Conservation (phyloP, 2,113 vertebrate genomes). For the Plecotus auritus region DNA sequence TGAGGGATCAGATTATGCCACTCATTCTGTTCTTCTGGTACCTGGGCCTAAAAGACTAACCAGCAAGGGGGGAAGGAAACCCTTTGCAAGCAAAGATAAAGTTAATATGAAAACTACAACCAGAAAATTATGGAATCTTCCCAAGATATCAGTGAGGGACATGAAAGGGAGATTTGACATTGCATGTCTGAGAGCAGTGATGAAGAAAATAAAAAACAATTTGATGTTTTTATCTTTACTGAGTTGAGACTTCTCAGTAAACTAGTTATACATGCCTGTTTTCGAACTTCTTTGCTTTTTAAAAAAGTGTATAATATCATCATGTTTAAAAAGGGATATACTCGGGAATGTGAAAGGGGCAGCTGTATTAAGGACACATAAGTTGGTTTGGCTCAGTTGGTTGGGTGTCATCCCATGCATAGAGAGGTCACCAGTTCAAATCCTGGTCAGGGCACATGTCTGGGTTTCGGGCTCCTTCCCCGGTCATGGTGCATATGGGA, state of each 20-base stretch:
- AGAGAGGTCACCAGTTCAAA: too few species aligned
- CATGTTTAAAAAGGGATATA: neutral
- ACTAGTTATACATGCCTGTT: neutral
- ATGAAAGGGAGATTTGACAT: neutral
- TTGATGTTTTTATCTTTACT: neutral
- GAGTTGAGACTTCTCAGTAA: neutral
- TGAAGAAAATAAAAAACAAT: neutral
- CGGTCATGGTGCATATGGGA: too few species aligned
- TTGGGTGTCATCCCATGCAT: too few species aligned
- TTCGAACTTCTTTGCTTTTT: neutral
- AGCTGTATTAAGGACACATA: neutral
- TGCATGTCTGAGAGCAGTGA: neutral
- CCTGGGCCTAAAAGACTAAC: neutral
- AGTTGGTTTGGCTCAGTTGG: neutral
- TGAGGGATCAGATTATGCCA: neutral
- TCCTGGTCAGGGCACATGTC: too few species aligned
- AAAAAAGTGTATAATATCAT: neutral
- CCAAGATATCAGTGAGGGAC: neutral
- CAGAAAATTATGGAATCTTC: neutral
- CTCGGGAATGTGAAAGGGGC: neutral
- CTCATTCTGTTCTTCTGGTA: neutral
- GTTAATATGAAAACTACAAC: neutral
- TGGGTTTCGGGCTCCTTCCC: too few species aligned
- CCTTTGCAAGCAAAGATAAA: conserved; percentile 6
- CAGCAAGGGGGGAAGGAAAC: neutral